A percentile compares a stretch with the other conserved stretches of the same genome.
Evolutionary conservation across 2,113 vertebrate species (phyloP).

Genomic region (Ictidomys tridecemlineatus): DNA sequence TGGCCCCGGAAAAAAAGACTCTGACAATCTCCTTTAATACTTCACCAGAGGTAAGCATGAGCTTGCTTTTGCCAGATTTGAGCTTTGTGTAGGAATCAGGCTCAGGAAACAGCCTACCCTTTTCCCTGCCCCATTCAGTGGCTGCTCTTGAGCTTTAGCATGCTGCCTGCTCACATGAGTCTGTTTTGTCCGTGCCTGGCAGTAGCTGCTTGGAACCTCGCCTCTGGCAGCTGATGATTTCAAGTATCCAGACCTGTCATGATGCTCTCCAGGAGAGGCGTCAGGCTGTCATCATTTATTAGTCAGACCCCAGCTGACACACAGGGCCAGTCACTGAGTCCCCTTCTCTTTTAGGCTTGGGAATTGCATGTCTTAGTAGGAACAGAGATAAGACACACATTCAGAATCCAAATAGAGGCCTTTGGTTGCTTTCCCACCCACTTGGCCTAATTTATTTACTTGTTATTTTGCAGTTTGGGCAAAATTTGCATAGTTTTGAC

Average conservation of each 20-base stretch:
- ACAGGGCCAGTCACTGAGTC: not conserved
- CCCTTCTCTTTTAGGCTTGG: not conserved
- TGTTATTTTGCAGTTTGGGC: not conserved
- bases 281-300: constrained; percentile 55
- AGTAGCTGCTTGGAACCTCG: constrained; percentile 64
- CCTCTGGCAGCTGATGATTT: constrained; percentile 77
- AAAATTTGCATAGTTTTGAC: not conserved
- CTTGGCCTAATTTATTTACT: not conserved
- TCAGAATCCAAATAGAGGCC: constrained; percentile 17
- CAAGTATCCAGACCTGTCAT: constrained; percentile 77
- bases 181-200: constrained; percentile 65
- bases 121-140: not conserved
- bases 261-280: constrained; percentile 48
- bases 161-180: constrained; percentile 57
- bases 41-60: too few relatives aligned
- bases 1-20: not conserved
- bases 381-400: constrained; percentile 25
- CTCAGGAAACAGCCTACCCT: not conserved
- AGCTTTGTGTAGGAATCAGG: not conserved
- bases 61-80: not conserved
- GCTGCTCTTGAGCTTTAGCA: not conserved
- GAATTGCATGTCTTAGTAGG: constrained; percentile 13
- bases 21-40: not conserved
- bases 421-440: not conserved
- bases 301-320: not conserved